Evolutionary conservation across 2,797 vertebrate genomes (phyloP).

Genomic region (Kryptolebias ocellatus): DNA sequence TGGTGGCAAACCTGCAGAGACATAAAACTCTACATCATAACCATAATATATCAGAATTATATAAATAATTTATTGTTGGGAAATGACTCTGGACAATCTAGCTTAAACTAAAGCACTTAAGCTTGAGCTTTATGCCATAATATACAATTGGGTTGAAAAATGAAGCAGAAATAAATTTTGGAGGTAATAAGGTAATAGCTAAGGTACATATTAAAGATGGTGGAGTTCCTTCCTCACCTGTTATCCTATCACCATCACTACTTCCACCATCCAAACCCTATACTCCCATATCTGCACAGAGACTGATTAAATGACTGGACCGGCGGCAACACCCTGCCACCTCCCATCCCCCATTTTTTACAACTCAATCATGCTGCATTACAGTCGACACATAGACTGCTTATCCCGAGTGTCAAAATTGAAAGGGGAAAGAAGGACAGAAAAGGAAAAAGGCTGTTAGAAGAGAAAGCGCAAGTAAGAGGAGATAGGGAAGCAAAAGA

Average conservation of each 20-base stretch:
- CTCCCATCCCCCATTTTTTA: slow-evolving; percentile 85
- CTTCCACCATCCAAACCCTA: slow-evolving; percentile 35
- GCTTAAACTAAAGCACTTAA: background rate
- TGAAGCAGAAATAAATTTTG: too few species aligned
- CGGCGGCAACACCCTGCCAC: slow-evolving; percentile 88
- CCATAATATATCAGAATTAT: too few species aligned
- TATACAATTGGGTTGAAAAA: background rate
- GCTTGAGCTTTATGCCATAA: background rate
- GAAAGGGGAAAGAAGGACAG: slow-evolving; percentile 95
- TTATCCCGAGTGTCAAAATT: slow-evolving; percentile 86
- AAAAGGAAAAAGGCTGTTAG: slow-evolving; percentile 82
- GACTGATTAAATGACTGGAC: slow-evolving; percentile 89
- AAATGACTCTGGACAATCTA: background rate
- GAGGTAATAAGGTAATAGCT: background rate
- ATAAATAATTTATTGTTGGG: background rate
- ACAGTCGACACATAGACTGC: slow-evolving; percentile 73
- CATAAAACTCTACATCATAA: too few species aligned
- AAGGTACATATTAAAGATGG: slow-evolving; percentile 53
- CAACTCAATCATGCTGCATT: slow-evolving; percentile 76
- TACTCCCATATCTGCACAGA: slow-evolving; percentile 93
- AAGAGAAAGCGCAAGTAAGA: slow-evolving; percentile 93
- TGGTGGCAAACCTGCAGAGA: too few species aligned
- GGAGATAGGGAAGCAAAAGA: slow-evolving; percentile 78
- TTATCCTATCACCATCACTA: slow-evolving; percentile 45
- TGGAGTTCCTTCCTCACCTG: slow-evolving; percentile 50